Evolutionary conservation across 2,888 invertebrate genomes (phyloP), one percentile per base, ranked within the genome.

Genomic region (Ectropis crepuscularia): DNA sequence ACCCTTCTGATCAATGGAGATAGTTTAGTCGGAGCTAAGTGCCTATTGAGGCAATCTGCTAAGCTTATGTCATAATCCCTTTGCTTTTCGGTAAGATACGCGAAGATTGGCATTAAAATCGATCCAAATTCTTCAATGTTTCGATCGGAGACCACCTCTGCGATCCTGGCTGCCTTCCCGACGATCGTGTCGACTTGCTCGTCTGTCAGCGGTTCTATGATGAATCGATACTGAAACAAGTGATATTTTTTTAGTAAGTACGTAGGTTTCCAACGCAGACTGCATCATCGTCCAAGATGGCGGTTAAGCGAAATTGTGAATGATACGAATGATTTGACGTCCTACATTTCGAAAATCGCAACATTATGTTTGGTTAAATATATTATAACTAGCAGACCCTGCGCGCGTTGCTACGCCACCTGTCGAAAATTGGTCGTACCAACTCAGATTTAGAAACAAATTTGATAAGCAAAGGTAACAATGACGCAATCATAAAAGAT

Each of bases 181-280:
- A 85, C 61, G 0, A 82, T 79, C 5, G 61, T 68, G 42, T 72
- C 57, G 6, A 89, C 82, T 75, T 87, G 83, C 36, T 57, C 68
- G 50, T 86, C 78, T 7, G 76, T 74, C 6, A 89, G 58, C 0
- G 87, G 86, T 61, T 83, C 83, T 53, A 75, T 79, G 43, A 91
- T 73, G 72, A 80, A 89, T 75, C 89, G 86, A 66, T 85, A 87
- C 92, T 92, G 87, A 58, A 89, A 90, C 48, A 10, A 43, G 43
- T 43, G 45, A 28, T 28, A 2, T 28, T 28, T 28, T 28, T 4
- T 28, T n/a, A n/a, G n/a, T n/a, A n/a, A 28, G 4, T 28, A 28
- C 1, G 16, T 28, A 28, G 16, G 16, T 28, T 28, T 28, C 16
- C 16, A 28, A 28, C 16, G 16, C 4, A 28, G 16, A 4, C 16